Evolutionary conservation across 1,140 invertebrate species (phyloP).

Genomic region (Chrysoperla carnea): DNA sequence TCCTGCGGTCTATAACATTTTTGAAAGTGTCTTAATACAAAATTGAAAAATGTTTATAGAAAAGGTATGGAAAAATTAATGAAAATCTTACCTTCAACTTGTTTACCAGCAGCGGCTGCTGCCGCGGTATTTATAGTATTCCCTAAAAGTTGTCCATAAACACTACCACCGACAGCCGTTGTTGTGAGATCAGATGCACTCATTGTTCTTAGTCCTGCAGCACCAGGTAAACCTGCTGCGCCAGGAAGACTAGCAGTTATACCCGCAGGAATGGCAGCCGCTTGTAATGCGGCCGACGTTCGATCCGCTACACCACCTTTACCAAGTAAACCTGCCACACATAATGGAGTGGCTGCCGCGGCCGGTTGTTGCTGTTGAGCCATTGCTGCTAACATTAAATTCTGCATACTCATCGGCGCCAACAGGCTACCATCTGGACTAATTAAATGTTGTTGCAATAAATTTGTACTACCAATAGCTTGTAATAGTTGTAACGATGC

Average conservation of each 20-base stretch:
- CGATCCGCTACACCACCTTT: conserved; percentile 1
- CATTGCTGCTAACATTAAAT: conserved; percentile 73
- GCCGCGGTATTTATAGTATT: conserved; percentile 39
- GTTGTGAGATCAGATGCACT: conserved; percentile 16
- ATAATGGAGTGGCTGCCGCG: conserved; percentile 31
- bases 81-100: conserved; percentile 52
- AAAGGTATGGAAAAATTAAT: too few species aligned
- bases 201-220: conserved; percentile 11
- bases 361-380: conserved; percentile 57
- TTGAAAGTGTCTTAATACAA: too few species aligned
- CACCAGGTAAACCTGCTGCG: conserved; percentile 1
- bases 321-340: conserved; percentile 14
- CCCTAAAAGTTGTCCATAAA: conserved; percentile 33
- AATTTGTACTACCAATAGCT: conserved; percentile 45
- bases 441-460: conserved; percentile 51
- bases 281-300: conserved; percentile 9
- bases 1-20: too few species aligned
- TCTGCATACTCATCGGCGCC: conserved; percentile 74
- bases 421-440: conserved; percentile 35
- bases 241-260: too few species aligned
- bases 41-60: too few species aligned
- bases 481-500: conserved; percentile 54
- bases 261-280: conserved; percentile 9
- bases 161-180: conserved; percentile 23
- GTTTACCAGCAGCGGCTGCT: conserved; percentile 53